phyloP scores from a whole-genome alignment of 2,888 invertebrate species.

The Syrphus vitripennis region DNA sequence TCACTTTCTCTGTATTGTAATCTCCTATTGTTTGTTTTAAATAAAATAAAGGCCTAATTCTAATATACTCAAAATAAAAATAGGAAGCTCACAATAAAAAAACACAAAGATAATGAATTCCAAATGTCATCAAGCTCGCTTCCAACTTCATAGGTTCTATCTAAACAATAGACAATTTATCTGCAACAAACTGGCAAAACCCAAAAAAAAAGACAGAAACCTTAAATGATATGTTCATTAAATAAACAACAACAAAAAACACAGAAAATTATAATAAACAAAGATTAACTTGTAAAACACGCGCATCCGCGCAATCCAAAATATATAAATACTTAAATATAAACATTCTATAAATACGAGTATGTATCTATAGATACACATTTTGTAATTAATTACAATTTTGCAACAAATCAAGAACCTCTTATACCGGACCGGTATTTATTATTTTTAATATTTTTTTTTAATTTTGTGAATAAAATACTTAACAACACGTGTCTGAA shows the following conservation, averaged over 20 bases:
- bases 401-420: conserved; percentile 10
- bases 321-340: neutral
- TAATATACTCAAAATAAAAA: neutral
- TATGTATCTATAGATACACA: neutral
- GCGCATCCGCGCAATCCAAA: conserved; percentile 2
- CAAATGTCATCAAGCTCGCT: neutral
- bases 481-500: conserved; percentile 54
- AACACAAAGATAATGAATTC: neutral
- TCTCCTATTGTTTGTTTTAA: neutral
- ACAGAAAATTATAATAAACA: neutral
- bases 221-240: neutral
- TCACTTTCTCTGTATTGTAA: neutral
- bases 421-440: conserved; percentile 14
- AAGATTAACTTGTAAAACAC: conserved; percentile 25
- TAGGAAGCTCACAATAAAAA: no score
- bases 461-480: conserved; percentile 9
- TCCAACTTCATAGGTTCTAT: neutral
- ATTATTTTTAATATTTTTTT: neutral
- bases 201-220: neutral
- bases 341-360: neutral
- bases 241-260: neutral
- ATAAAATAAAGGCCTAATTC: neutral
- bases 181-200: neutral
- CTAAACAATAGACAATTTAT: neutral
- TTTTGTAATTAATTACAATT: conserved; percentile 18